phyloP scores from a whole-genome alignment of 53 echinoderm and acorn worm genomes.

The Holothuria leucospilota region DNA sequence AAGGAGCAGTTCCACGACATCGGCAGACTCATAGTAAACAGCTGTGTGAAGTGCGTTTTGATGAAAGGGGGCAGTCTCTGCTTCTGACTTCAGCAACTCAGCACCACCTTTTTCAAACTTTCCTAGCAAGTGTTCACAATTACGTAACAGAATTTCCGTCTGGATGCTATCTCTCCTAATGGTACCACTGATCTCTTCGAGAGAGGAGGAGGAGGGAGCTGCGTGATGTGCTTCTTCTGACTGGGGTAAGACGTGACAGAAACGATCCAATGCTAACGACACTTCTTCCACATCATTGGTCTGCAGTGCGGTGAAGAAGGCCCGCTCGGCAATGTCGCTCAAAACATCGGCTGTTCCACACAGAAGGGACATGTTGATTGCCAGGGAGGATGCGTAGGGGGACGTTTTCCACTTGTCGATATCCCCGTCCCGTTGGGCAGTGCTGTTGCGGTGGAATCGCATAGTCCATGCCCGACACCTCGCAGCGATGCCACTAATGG shows the following conservation, averaged over 20 bases:
- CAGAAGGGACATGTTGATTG: conserved; percentile 89
- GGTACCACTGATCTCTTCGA: not conserved
- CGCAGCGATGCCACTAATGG: conserved; percentile 43
- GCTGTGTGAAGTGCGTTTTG: conserved; percentile 84
- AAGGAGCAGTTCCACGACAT: conserved; percentile 79
- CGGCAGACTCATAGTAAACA: conserved; percentile 78
- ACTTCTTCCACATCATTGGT: conserved; percentile 82
- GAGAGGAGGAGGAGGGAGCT: not conserved
- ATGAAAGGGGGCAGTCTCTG: conserved; percentile 55
- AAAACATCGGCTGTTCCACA: conserved; percentile 76
- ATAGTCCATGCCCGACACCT: conserved; percentile 40
- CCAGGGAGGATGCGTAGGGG: conserved; percentile 80
- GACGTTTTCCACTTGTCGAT: conserved; percentile 71
- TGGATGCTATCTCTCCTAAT: conserved; percentile 78
- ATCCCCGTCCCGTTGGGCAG: conserved; percentile 31
- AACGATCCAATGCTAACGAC: conserved; percentile 70
- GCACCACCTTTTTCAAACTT: conserved; percentile 71
- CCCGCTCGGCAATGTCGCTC: conserved; percentile 74
- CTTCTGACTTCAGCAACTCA: conserved; percentile 36
- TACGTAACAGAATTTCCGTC: conserved; percentile 79
- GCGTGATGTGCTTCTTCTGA: not conserved
- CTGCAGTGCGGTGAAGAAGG: conserved; percentile 75
- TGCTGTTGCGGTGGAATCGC: conserved; percentile 35
- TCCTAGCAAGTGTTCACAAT: conserved; percentile 79
- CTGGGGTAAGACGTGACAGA: conserved; percentile 15